Base-by-base conservation (phyloP, 2,113 vertebrate species). In the Mustelus asterias region DNA sequence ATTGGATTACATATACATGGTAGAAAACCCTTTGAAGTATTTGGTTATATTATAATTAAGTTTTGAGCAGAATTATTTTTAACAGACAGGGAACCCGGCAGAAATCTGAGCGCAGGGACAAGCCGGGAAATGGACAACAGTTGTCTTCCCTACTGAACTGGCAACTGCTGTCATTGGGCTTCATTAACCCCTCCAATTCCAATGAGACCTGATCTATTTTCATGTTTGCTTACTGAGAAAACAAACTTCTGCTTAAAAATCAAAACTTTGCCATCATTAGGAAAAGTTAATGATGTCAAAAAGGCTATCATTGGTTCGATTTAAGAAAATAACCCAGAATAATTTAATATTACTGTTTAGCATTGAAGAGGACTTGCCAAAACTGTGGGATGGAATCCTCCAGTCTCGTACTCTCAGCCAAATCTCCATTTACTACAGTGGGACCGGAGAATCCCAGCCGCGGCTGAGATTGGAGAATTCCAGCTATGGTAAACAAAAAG, bases 31-130 rank as follows among this genome's bases (percentile, higher is more conserved):
- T 89, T 60, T 58, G 48, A 58, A 60, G 48, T 58, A 26, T 58
- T 88, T 88, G 18, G 44, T 88, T 88, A 44, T 26, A 88, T 54
- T 88, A 88, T 54, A 88, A 88, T 88, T 88, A 88, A 67, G 41
- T 44, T 54, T 88, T 88, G 85, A 88, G 16, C 3, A 6, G 44
- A 58, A 60, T 89, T 58, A 58, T 89, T 58, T 89, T 89, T 29
- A 58, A 89, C 54, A 89, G 26, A 89, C 54, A 58, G 10, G 3
- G 24, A 89, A 58, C 26, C 58, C 86, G 16, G 86, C 48, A 58
- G 86, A 89, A 29, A 88, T 58, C 58, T 89, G 24, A 33, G 9
- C 26, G 41, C 16, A 48, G 83, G 20, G 26, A 54, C 54, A 88
- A 29, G 48, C 13, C 4, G 58, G 29, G 86, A 89, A 60, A 89